Percentiles rank a stretch among this genome's conserved stretches.
Conservation (phyloP, 2,113 vertebrate species). For the Mesoclemmys tuberculata region DNA sequence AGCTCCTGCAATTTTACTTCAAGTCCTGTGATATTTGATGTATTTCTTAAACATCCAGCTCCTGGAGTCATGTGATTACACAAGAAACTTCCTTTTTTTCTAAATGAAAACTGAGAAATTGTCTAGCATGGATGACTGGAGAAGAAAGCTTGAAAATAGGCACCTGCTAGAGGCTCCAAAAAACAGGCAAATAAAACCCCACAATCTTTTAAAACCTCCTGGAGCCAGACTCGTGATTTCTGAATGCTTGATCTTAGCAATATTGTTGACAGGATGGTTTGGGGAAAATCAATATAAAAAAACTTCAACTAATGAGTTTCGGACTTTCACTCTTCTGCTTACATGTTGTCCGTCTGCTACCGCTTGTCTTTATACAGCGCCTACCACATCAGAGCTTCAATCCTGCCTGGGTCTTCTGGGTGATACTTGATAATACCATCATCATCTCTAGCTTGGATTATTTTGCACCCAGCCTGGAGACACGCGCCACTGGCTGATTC, state of each 20-base stretch:
- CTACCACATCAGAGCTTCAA: neutral
- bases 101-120: neutral
- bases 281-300: slow-evolving; percentile 6
- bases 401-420: accelerated
- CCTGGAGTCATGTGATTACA: neutral
- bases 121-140: neutral
- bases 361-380: neutral
- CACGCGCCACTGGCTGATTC: neutral
- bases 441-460: neutral
- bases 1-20: neutral
- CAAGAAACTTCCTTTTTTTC: neutral
- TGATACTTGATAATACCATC: accelerated
- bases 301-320: neutral
- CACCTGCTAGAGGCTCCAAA: slow-evolving; percentile 4
- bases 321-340: neutral
- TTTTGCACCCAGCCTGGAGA: neutral
- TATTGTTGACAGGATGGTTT: neutral
- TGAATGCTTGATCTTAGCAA: slow-evolving; percentile 35
- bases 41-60: neutral
- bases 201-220: neutral
- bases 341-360: neutral
- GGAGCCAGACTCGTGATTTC: neutral
- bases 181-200: neutral
- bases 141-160: slow-evolving; percentile 25
- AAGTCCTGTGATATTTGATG: neutral